These are phyloP conservation scores for Actinostola sp. DNA, from an alignment of 92 coral and sea anemone species.

Conservation along the genomic window DNA sequence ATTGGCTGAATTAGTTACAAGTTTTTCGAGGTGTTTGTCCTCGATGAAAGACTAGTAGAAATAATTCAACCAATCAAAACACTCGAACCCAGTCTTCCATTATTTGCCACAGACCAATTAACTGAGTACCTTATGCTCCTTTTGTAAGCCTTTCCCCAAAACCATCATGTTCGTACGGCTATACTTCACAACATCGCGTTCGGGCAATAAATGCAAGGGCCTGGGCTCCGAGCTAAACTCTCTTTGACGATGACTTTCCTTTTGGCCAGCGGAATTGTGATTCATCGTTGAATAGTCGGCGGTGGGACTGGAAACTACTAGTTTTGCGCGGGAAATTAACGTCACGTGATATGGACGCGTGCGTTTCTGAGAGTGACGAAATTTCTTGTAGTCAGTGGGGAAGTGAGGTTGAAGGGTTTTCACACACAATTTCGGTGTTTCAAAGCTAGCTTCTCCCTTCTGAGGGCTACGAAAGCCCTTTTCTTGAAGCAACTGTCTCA, in stretches of 20 bases:
- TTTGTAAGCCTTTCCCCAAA: slow-evolving; percentile 13
- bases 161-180: slow-evolving; percentile 20
- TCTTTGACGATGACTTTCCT: neutral
- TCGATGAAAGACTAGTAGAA: too few species aligned
- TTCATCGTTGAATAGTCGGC: neutral
- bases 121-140: slow-evolving; percentile 12
- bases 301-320: neutral
- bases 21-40: too few species aligned
- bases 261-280: neutral
- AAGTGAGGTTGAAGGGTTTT: neutral
- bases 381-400: neutral
- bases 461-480: neutral
- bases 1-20: too few species aligned
- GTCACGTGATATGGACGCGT: too few species aligned
- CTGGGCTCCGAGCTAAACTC: neutral
- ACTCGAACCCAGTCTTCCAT: neutral
- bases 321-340: neutral
- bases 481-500: neutral
- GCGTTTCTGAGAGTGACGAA: too few species aligned
- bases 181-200: neutral
- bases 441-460: neutral
- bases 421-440: neutral
- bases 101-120: neutral
- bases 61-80: too few species aligned
- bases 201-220: neutral